Evolutionary conservation across 2,113 vertebrate genomes (phyloP).

Genomic region (Formicarius rufipectus): DNA sequence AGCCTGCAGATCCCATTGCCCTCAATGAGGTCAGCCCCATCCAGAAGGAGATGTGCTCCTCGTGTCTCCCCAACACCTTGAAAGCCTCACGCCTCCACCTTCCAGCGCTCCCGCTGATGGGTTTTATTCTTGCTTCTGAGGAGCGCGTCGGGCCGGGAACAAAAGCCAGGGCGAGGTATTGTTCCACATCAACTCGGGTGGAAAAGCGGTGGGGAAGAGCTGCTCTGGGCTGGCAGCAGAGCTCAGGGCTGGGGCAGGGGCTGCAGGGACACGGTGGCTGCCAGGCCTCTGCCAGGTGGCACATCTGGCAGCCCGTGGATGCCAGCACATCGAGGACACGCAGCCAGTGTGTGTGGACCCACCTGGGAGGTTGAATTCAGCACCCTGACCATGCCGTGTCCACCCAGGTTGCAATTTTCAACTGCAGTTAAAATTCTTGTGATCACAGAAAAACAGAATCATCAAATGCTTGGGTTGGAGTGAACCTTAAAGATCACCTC

Average conservation of each 20-base stretch:
- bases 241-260: neutral
- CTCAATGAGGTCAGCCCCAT: conserved; percentile 31
- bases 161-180: conserved; percentile 42
- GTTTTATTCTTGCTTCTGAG: conserved; percentile 43
- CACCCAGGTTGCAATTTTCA: neutral
- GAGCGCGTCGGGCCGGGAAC: neutral
- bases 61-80: neutral
- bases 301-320: neutral
- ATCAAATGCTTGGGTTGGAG: neutral
- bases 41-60: neutral
- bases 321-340: fast-evolving
- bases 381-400: fast-evolving
- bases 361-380: neutral
- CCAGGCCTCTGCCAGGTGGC: neutral
- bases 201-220: neutral
- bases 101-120: neutral
- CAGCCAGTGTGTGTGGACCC: neutral
- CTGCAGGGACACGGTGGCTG: neutral
- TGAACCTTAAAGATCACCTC: neutral
- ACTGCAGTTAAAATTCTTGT: neutral
- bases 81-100: neutral
- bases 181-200: neutral
- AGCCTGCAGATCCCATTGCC: conserved; percentile 4
- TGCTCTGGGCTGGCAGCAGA: neutral
- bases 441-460: neutral